phyloP scores from a whole-genome alignment of 2,797 vertebrate species.

The Anableps anableps region DNA sequence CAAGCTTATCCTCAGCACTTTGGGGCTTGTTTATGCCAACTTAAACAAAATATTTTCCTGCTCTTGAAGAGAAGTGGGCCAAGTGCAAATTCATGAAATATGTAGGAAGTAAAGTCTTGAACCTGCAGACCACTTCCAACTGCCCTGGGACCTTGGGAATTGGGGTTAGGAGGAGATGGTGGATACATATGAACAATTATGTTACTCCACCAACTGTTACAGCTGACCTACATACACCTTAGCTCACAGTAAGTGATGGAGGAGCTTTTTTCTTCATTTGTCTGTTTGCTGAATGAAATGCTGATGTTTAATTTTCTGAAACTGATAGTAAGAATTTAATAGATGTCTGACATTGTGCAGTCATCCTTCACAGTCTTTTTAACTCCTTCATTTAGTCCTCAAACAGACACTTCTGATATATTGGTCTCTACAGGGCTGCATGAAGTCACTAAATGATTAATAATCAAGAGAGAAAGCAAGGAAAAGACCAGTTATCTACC shows the following conservation, averaged over 20 bases:
- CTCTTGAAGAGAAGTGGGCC: conserved; percentile 49
- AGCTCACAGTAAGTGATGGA: conserved; percentile 8
- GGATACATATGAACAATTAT: conserved; percentile 38
- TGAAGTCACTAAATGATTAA: conserved; percentile 29
- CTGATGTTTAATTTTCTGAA: background rate
- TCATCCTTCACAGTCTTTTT: background rate
- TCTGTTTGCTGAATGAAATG: background rate
- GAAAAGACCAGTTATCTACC: background rate
- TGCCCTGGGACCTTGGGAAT: conserved; percentile 43
- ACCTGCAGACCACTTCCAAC: conserved; percentile 47
- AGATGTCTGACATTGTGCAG: background rate
- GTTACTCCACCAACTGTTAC: conserved; percentile 29
- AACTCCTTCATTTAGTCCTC: background rate
- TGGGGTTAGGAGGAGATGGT: conserved; percentile 51
- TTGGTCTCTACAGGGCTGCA: background rate
- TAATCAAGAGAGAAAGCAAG: conserved; percentile 22
- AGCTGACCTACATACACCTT: conserved; percentile 70
- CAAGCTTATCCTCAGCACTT: conserved; percentile 5
- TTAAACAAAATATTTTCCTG: conserved; percentile 36
- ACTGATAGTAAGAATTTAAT: background rate
- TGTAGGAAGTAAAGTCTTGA: conserved; percentile 63
- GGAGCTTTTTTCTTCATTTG: conserved; percentile 7
- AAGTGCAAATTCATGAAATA: conserved; percentile 74
- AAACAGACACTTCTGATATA: conserved; percentile 4
- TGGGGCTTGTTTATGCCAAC: conserved; percentile 19